Conservation (phyloP, 2,113 vertebrate species). For the Emydocephalus ijimae region DNA sequence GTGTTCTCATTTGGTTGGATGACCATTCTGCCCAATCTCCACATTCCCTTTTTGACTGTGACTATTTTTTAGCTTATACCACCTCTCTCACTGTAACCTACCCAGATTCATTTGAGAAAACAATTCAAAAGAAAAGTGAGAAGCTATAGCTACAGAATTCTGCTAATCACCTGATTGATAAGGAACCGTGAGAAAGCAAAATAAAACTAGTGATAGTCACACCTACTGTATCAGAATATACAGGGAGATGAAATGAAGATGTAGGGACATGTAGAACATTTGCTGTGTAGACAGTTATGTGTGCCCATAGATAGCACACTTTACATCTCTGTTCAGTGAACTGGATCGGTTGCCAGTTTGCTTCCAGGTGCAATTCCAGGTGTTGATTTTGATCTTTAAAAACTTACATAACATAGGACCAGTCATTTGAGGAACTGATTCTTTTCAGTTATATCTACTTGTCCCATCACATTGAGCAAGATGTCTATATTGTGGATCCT, state of each 20-base stretch:
- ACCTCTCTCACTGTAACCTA: background rate
- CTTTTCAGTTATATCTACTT: background rate
- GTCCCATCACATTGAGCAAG: background rate
- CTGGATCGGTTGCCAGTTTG: background rate
- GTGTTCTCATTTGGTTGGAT: background rate
- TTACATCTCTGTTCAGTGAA: background rate
- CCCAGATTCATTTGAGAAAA: background rate
- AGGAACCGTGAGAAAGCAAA: background rate
- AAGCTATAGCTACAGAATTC: background rate
- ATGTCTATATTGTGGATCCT: background rate
- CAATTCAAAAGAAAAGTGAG: background rate
- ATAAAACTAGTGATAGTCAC: background rate
- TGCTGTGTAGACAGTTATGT: background rate
- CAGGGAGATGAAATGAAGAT: background rate
- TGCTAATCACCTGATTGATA: background rate
- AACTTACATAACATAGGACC: background rate
- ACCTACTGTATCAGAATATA: background rate
- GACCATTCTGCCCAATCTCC: background rate
- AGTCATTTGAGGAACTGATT: background rate
- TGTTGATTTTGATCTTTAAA: background rate
- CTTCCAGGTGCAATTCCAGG: too few species aligned
- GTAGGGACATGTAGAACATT: background rate
- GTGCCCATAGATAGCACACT: background rate
- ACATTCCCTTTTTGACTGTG: background rate
- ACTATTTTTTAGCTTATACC: background rate